Percentiles rank a stretch among this genome's conserved stretches.
phyloP scores from a whole-genome alignment of 2,888 invertebrate species.

The Polydrusus cervinus region DNA sequence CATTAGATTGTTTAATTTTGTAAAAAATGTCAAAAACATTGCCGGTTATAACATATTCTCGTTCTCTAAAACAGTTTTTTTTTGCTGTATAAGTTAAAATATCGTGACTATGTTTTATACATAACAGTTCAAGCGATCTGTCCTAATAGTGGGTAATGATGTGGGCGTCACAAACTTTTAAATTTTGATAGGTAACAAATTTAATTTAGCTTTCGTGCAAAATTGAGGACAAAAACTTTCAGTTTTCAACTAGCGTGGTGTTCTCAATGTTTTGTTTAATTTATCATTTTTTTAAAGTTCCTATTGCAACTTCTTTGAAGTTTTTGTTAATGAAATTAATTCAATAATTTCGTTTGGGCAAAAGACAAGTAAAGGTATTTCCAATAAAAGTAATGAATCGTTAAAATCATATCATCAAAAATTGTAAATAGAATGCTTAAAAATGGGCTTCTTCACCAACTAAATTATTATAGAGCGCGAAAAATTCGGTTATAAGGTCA shows the following conservation, averaged over 20 bases:
- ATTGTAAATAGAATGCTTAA: too few relatives aligned
- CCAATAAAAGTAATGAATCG: too few relatives aligned
- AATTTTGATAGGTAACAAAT: constrained; percentile 31
- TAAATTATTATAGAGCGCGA: too few relatives aligned
- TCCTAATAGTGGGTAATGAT: constrained; percentile 12
- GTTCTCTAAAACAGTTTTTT: not conserved
- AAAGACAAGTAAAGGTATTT: too few relatives aligned
- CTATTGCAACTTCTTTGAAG: too few relatives aligned
- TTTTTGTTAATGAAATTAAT: too few relatives aligned
- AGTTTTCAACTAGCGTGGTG: not conserved
- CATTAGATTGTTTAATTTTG: too few relatives aligned
- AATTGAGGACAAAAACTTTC: not conserved
- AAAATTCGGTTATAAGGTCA: too few relatives aligned
- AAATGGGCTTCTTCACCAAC: too few relatives aligned
- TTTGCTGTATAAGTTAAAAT: not conserved
- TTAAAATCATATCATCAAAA: too few relatives aligned
- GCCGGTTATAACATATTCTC: too few relatives aligned
- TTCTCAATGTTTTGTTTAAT: constrained; percentile 15
- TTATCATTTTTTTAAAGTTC: constrained; percentile 5
- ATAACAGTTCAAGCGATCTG: not conserved
- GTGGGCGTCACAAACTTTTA: constrained; percentile 20
- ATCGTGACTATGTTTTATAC: not conserved
- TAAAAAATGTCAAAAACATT: constrained; percentile 1
- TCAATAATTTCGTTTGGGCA: too few relatives aligned
- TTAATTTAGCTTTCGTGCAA: constrained; percentile 33